Conservation (phyloP, 2,113 vertebrate genomes). For the Elaphurus davidianus region DNA sequence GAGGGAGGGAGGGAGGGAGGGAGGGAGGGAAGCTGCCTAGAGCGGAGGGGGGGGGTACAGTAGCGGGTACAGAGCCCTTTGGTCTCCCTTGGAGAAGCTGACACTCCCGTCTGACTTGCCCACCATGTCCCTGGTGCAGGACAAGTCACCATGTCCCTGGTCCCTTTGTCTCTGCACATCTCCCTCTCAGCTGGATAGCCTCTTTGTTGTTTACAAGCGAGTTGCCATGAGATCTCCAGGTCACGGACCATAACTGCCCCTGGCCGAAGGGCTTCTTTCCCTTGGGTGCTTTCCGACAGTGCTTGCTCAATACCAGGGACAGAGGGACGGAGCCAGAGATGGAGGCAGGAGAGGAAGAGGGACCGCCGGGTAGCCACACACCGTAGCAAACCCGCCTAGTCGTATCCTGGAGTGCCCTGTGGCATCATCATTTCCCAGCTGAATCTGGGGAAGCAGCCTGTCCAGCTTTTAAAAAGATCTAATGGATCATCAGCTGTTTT, state of each 20-base stretch:
- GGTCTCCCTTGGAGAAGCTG: background rate
- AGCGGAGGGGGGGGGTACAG: background rate
- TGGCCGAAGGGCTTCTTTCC: background rate
- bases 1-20: too few relatives aligned
- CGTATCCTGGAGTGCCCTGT: background rate
- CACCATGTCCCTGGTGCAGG: background rate
- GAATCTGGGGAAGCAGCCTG: background rate
- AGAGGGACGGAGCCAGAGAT: fast-evolving
- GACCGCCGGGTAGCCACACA: background rate
- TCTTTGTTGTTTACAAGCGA: background rate
- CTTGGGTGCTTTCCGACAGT: background rate
- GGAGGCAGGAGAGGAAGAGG: background rate
- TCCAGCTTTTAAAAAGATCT: background rate
- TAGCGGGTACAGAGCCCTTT: too few relatives aligned
- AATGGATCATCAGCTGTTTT: background rate
- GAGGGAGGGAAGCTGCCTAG: background rate
- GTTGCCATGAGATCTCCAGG: background rate
- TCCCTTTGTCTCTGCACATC: background rate
- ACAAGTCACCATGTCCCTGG: background rate
- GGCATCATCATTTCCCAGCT: background rate
- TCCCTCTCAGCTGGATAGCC: background rate
- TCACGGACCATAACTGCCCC: background rate
- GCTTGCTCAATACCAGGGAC: background rate
- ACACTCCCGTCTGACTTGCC: background rate
- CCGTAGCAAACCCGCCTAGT: background rate